Base-by-base conservation (phyloP, 2,797 vertebrate genomes). In the Sandelia bainsii region DNA sequence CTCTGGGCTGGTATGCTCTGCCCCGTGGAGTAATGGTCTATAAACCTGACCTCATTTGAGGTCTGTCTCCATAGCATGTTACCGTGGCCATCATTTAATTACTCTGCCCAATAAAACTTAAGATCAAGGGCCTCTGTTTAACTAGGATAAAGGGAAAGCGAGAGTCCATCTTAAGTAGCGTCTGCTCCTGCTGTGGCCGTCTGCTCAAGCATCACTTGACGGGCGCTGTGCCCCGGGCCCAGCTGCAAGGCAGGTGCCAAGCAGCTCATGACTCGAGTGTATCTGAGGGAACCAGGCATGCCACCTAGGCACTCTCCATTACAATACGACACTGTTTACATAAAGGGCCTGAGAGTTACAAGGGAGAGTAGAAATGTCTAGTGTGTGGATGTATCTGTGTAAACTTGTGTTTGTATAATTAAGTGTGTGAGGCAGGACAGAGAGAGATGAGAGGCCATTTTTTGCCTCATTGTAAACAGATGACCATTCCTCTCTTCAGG, bases 21-120 rank as follows among this genome's bases (percentile, higher is more conserved):
- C 66, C 81, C 77, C 59, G 77, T 68, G 80, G 79, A 84, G 73
- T 37, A 78, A 77, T 23, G 71, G 62, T 78, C 82, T 72, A 78
- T 81, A 86, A 91, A 91, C 77, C 44, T 29, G 52, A 86, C 74
- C 78, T 89, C 78, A 85, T 79, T 76, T 62, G 46, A 74, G 64
- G 65, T 73, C 77, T 8, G 85, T 89, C 83, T 86, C 83, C 83
- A 82, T 68, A 80, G 80, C 81, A 81, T 64, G 32, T 78, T 48
- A 57, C 75, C 72, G 40, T 22, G 64, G 69, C 81, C 66, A 78
- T 92, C 81, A 73, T 89, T 88, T 87, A 85, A 93, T 92, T 91
- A 90, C 87, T 46, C 69, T 3, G 17, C 82, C 86, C 76, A 90
- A 88, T 91, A 92, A 92, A 92, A 90, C 77, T 62, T 73, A 62